A percentile compares a stretch with the other conserved stretches of the same genome.
Evolutionary conservation across 1,140 invertebrate species (phyloP).

Genomic region (Plutomurus gul): DNA sequence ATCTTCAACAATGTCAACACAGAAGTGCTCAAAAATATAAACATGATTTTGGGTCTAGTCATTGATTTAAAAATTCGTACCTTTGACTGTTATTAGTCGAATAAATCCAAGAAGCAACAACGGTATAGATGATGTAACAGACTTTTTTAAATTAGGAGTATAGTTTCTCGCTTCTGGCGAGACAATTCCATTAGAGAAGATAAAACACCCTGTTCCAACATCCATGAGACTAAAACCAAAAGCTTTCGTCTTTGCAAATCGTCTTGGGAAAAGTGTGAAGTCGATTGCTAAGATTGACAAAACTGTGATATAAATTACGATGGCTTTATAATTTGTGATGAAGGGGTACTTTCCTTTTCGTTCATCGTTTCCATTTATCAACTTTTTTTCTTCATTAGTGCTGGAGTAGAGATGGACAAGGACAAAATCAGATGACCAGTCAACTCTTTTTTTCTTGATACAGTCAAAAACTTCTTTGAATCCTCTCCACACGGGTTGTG

Average conservation of each 20-base stretch:
- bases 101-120: constrained; percentile 72
- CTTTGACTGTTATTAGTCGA: constrained; percentile 62
- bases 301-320: constrained; percentile 74
- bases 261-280: constrained; percentile 81
- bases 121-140: constrained; percentile 57
- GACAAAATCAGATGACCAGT: constrained; percentile 1
- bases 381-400: not conserved
- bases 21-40: too few species aligned
- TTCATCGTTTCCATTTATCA: not conserved
- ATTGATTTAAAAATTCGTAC: constrained; percentile 21
- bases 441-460: constrained; percentile 27
- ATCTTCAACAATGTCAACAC: not conserved
- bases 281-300: constrained; percentile 91
- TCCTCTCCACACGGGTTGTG: constrained; percentile 33
- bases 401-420: not conserved
- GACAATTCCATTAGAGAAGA: constrained; percentile 83
- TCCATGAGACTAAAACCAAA: constrained; percentile 94
- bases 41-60: too few species aligned
- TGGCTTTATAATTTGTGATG: constrained; percentile 70
- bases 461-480: constrained; percentile 13
- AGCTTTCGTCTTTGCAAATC: constrained; percentile 82
- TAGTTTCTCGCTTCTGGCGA: constrained; percentile 63
- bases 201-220: constrained; percentile 85
- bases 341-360: constrained; percentile 57
- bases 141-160: constrained; percentile 48